Evolutionary conservation across 2,797 vertebrate species (phyloP).

Genomic region (Clarias pachynema): DNA sequence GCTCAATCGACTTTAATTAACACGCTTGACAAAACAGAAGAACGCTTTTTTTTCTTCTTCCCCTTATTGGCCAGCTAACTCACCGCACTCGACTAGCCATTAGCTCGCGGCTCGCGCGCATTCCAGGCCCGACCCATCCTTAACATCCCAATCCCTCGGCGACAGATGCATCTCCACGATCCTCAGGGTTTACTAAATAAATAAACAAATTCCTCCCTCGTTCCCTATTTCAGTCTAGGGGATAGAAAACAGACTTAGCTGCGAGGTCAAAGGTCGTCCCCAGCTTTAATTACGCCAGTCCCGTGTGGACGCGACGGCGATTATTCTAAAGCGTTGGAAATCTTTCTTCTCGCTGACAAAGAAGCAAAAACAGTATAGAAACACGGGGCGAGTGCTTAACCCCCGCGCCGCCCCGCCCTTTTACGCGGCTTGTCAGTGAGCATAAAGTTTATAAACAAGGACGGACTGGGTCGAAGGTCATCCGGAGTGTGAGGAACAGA

Average conservation of each 20-base stretch:
- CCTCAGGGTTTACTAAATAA: slow-evolving; percentile 30
- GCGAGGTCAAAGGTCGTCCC: slow-evolving; percentile 68
- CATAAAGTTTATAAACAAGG: slow-evolving; percentile 74
- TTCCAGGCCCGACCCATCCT: background rate
- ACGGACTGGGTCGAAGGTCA: slow-evolving; percentile 73
- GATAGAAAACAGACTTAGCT: slow-evolving; percentile 74
- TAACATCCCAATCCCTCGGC: background rate
- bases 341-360: slow-evolving; percentile 64
- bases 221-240: slow-evolving; percentile 36
- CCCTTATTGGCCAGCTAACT: background rate
- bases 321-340: slow-evolving; percentile 74
- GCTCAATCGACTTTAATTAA: background rate
- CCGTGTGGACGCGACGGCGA: slow-evolving; percentile 63
- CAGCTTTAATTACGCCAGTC: slow-evolving; percentile 71
- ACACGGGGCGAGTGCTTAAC: slow-evolving; percentile 4
- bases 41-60: background rate
- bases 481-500: slow-evolving; percentile 53
- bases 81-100: background rate
- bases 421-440: slow-evolving; percentile 65
- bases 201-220: slow-evolving; percentile 20
- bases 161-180: background rate
- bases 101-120: background rate
- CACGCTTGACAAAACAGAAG: background rate
- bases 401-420: slow-evolving; percentile 9
- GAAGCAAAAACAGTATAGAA: slow-evolving; percentile 64